A percentile compares a stretch with the other conserved stretches of the same genome.
phyloP scores from a whole-genome alignment of 2,113 vertebrate genomes.

The Nesoenas mayeri region DNA sequence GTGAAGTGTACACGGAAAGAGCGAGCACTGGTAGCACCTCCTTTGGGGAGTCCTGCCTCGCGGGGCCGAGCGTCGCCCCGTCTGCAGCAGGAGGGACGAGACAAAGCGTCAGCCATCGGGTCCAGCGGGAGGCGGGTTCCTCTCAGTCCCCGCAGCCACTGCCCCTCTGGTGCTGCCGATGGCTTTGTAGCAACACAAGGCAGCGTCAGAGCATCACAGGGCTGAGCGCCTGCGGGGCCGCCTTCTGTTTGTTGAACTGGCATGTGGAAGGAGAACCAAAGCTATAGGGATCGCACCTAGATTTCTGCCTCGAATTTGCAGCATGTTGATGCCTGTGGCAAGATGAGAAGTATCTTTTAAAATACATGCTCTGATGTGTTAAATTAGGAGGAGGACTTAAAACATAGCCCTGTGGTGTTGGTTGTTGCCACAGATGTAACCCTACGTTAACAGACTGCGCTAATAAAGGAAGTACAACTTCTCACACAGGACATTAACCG shows the following conservation, averaged over 20 bases:
- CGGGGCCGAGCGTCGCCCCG: neutral
- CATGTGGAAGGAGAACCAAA: neutral
- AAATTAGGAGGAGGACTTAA: conserved; percentile 18
- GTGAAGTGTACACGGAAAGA: neutral
- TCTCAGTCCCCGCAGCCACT: neutral
- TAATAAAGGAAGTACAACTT: conserved; percentile 61
- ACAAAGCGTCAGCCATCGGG: neutral
- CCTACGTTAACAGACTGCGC: conserved; percentile 44
- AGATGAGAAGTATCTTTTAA: conserved; percentile 30
- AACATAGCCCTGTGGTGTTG: conserved; percentile 12
- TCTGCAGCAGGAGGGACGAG: neutral
- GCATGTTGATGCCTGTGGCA: neutral
- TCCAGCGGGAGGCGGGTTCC: neutral
- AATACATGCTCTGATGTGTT: conserved; percentile 4
- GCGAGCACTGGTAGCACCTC: neutral
- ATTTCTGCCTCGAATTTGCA: neutral
- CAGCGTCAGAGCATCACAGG: neutral
- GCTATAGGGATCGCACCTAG: neutral
- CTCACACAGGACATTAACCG: conserved; percentile 55
- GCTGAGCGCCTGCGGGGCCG: neutral
- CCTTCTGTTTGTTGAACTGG: neutral
- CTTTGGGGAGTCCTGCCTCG: neutral
- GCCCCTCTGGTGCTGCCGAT: neutral
- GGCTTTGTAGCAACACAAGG: neutral
- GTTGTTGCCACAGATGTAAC: conserved; percentile 35